Conservation (phyloP, 2,888 invertebrate genomes). For the Thereva nobilitata region DNA sequence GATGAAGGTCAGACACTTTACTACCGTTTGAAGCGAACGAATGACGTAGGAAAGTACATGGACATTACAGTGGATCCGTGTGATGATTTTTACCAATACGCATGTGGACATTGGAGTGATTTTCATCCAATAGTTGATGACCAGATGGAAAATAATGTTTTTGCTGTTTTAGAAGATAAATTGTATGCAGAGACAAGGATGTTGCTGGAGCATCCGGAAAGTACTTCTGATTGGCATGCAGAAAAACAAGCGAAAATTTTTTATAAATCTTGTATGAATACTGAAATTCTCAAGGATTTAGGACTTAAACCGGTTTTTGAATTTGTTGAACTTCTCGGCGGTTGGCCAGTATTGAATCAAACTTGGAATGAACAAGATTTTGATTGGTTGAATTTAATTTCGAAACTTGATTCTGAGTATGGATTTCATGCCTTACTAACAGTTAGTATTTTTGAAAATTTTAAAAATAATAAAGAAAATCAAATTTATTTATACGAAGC, state of each 20-base stretch:
- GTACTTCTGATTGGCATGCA: not conserved
- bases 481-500: slow-evolving; percentile 18
- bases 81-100: slow-evolving; percentile 15
- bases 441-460: not conserved
- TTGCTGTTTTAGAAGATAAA: not conserved
- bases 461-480: slow-evolving; percentile 8
- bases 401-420: slow-evolving; percentile 12
- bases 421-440: slow-evolving; percentile 22
- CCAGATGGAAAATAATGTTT: slow-evolving; percentile 6
- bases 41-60: slow-evolving; percentile 6
- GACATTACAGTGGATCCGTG: slow-evolving; percentile 11
- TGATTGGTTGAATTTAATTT: slow-evolving; percentile 17
- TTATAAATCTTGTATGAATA: slow-evolving; percentile 14
- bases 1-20: slow-evolving; percentile 1
- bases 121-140: not conserved
- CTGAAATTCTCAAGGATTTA: not conserved
- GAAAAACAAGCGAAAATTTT: slow-evolving; percentile 7
- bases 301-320: slow-evolving; percentile 15
- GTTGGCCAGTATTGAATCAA: slow-evolving; percentile 23
- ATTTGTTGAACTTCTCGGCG: slow-evolving; percentile 18
- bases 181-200: not conserved
- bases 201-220: slow-evolving; percentile 4
- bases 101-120: slow-evolving; percentile 14
- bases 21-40: slow-evolving; percentile 1
- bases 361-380: slow-evolving; percentile 22